phyloP scores from a whole-genome alignment of 1,140 invertebrate species.

The Drosophila kepulauana region DNA sequence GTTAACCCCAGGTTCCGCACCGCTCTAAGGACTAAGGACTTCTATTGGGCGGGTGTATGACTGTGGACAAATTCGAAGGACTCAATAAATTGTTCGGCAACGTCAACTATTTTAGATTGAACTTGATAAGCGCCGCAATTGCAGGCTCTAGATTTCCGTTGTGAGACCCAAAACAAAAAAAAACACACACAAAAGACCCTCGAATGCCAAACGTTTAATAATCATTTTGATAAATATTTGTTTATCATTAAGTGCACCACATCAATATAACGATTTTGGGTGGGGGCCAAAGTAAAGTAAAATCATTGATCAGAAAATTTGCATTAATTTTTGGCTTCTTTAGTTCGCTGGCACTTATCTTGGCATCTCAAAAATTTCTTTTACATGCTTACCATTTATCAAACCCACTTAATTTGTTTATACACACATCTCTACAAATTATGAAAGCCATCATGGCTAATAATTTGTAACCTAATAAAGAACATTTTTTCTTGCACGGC shows the following conservation, averaged over 20 bases:
- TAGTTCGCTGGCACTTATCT: background rate
- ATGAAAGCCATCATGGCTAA: background rate
- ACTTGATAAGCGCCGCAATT: slow-evolving; percentile 48
- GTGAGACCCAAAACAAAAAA: too few relatives aligned
- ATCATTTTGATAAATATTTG: background rate
- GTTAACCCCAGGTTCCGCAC: background rate
- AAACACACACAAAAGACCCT: background rate
- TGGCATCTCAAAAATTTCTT: background rate
- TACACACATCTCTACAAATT: background rate
- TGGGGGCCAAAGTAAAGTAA: background rate
- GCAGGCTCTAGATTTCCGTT: background rate
- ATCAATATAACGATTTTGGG: slow-evolving; percentile 6
- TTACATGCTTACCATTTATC: background rate
- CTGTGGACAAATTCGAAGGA: slow-evolving; percentile 46
- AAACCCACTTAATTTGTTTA: background rate
- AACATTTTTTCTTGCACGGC: background rate
- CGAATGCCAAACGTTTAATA: background rate
- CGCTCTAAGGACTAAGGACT: background rate
- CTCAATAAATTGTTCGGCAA: slow-evolving; percentile 59
- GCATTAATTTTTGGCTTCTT: background rate
- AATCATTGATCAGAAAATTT: background rate
- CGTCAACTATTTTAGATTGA: slow-evolving; percentile 49
- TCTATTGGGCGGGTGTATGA: background rate
- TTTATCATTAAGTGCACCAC: background rate
- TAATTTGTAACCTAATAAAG: background rate